These are phyloP conservation scores for Petrocephalus sullivani DNA, from an alignment of 2,797 vertebrate genomes.

Conservation along the genomic window DNA sequence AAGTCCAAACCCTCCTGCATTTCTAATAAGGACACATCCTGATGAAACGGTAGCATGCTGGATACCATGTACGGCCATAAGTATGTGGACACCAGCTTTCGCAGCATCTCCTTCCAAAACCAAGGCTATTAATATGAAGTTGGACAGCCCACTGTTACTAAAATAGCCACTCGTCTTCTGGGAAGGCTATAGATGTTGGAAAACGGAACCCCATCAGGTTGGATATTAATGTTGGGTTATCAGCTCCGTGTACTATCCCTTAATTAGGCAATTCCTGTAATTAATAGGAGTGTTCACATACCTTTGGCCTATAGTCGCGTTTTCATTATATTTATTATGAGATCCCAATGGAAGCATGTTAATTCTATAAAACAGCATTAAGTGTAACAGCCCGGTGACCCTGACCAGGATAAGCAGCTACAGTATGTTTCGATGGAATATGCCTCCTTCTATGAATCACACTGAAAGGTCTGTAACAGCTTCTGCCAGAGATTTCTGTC, in stretches of 20 bases:
- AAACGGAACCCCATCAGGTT: background rate
- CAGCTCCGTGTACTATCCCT: background rate
- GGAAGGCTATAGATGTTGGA: background rate
- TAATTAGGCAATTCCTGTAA: background rate
- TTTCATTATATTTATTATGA: conserved; percentile 3
- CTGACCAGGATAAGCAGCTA: background rate
- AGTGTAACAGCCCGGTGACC: background rate
- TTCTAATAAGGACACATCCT: background rate
- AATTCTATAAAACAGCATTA: background rate
- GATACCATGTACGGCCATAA: background rate
- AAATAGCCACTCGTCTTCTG: background rate
- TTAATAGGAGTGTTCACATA: background rate
- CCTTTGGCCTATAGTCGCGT: background rate
- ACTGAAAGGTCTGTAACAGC: background rate
- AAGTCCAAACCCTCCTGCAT: background rate
- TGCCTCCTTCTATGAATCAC: background rate
- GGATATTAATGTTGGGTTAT: background rate
- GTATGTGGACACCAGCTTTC: background rate
- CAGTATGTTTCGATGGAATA: background rate
- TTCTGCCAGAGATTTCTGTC: background rate
- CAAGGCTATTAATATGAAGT: background rate
- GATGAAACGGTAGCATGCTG: background rate
- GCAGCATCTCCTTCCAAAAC: background rate
- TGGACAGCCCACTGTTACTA: background rate
- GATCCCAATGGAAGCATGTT: background rate